Evolutionary conservation across 2,113 vertebrate species (phyloP).

Genomic region (Sturnus vulgaris): DNA sequence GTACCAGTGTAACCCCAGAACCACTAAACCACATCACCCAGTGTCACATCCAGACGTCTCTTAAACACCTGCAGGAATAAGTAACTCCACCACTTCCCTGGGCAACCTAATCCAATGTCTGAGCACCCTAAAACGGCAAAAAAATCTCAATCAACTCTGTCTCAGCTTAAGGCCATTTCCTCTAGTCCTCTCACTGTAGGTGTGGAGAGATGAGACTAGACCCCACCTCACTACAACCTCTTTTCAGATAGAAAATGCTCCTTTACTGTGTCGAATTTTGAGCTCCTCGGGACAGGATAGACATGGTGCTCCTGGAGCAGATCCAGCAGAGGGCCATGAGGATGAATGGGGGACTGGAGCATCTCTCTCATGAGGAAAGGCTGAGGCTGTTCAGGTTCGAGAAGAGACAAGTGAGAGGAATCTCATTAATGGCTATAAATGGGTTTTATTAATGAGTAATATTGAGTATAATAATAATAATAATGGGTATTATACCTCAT

Average conservation of each 20-base stretch:
- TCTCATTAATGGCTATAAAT: too few relatives aligned
- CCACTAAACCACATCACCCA: neutral
- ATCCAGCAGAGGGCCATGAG: neutral
- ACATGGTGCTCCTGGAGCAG: neutral
- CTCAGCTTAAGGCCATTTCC: neutral
- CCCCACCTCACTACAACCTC: neutral
- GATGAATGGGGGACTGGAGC: too few relatives aligned
- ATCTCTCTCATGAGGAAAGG: neutral
- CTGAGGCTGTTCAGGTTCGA: neutral
- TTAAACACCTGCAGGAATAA: neutral
- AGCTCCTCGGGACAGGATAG: neutral
- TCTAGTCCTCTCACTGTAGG: neutral
- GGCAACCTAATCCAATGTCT: neutral
- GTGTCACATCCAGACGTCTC: rapidly evolving
- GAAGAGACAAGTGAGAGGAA: rapidly evolving
- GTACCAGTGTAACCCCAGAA: neutral
- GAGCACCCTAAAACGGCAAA: neutral
- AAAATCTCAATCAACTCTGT: neutral
- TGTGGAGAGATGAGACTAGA: neutral
- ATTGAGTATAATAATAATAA: too few relatives aligned
- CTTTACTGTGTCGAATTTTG: neutral
- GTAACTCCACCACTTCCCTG: neutral
- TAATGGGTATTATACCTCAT: too few relatives aligned
- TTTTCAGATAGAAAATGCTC: neutral
- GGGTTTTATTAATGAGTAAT: too few relatives aligned